Percentiles rank a stretch among this genome's conserved stretches.
Evolutionary conservation across 1,140 invertebrate species (phyloP).

Genomic region (Planococcus citri): DNA sequence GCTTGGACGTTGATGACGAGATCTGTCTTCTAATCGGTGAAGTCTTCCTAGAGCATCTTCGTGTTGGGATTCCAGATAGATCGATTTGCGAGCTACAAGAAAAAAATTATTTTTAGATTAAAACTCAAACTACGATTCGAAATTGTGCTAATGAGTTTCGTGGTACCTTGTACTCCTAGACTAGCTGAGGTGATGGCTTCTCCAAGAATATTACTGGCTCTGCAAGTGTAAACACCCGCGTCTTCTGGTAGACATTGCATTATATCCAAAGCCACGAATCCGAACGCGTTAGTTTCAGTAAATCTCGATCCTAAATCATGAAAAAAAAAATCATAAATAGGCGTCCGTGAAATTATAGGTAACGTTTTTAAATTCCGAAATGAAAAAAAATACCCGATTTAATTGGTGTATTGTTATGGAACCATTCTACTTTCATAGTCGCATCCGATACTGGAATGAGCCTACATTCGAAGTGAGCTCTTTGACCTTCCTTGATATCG

Average conservation of each 20-base stretch:
- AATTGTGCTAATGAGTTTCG: background rate
- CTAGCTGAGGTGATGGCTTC: slow-evolving; percentile 72
- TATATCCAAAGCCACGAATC: slow-evolving; percentile 85
- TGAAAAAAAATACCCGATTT: slow-evolving; percentile 44
- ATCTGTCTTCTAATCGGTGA: slow-evolving; percentile 70
- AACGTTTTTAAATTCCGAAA: background rate
- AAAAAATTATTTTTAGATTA: slow-evolving; percentile 6
- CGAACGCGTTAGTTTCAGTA: slow-evolving; percentile 85
- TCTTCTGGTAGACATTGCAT: slow-evolving; percentile 84
- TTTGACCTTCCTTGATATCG: slow-evolving; percentile 86
- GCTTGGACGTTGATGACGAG: slow-evolving; percentile 50
- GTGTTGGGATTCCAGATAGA: slow-evolving; percentile 72
- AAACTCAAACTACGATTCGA: background rate
- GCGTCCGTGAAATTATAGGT: too few species aligned
- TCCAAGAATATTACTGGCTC: slow-evolving; percentile 71
- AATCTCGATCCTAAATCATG: slow-evolving; percentile 63
- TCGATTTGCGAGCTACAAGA: slow-evolving; percentile 58
- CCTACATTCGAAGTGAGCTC: slow-evolving; percentile 90
- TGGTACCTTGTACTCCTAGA: slow-evolving; percentile 53
- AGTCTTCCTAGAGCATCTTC: slow-evolving; percentile 66
- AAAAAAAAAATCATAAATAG: background rate
- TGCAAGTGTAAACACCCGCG: slow-evolving; percentile 79
- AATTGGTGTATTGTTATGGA: slow-evolving; percentile 77
- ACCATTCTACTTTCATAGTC: slow-evolving; percentile 96
- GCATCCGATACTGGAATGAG: slow-evolving; percentile 92